Evolutionary conservation across 2,797 vertebrate genomes (phyloP), one percentile per base, ranked within the genome.

Genomic region (Kryptolebias ocellatus): DNA sequence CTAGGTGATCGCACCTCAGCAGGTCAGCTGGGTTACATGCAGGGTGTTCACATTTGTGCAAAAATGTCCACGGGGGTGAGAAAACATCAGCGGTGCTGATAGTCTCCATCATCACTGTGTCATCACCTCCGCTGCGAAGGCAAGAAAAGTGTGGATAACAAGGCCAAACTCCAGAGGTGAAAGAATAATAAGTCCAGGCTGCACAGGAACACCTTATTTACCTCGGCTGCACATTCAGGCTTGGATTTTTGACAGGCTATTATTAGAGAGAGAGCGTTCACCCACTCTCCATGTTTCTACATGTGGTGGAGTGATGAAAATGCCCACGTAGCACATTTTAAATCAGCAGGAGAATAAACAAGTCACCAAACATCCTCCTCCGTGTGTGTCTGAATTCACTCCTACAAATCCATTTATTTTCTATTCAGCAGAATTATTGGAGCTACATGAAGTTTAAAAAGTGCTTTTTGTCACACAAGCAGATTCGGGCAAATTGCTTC

Each of bases 1-100:
- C 67, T 2, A 46, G 80, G 60, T 37, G 47, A 46, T 72, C 10
- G 1, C 83, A 56, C 73, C 69, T 72, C 67, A 42, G 68, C 54
- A 15, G 71, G 67, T 79, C 72, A 34, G 56, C 47, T 3, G 2
- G 73, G 76, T 54, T 10, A 49, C 60, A 53, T 12, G 0, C 4
- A 54, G 3, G 37, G 70, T 72, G 68, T 64, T 60, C 53, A 3
- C 53, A 28, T 46, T 47, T 2, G 53, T 76, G 77, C 56, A 54
- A 67, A 82, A 80, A 66, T 14, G 51, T 59, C 87, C 39, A 18
- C 9, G 0, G 66, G 81, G 78, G 49, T 12, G 71, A 74, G 46
- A 54, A 76, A 42, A 73, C 65, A 61, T 76, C 62, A n/a, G 44
- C 60, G 17, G 71, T 1, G 27, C 68, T 53, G 81, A 79, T 72